Percentiles rank a stretch among this genome's conserved stretches.
These are phyloP conservation scores for Ascidia mentula DNA, from an alignment of 23 tunicate genomes.

Conservation along the genomic window DNA sequence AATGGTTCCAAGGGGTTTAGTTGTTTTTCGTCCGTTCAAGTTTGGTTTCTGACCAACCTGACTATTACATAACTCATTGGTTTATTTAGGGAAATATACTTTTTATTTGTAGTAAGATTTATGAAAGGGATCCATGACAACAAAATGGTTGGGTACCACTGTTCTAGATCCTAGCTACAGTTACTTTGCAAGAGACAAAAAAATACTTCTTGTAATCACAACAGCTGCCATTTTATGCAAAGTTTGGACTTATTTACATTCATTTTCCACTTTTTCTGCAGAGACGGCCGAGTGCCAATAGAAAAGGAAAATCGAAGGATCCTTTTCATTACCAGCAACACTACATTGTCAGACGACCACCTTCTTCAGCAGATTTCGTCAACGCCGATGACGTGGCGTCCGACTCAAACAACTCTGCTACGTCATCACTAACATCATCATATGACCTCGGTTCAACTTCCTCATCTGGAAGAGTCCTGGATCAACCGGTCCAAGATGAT, in stretches of 20 bases:
- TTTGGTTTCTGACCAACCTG: no score
- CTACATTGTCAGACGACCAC: conserved; percentile 44
- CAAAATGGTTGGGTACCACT: no score
- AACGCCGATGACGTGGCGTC: conserved; percentile 37
- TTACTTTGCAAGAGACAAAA: no score
- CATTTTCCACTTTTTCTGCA: not conserved
- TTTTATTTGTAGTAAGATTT: no score
- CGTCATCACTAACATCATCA: conserved; percentile 49
- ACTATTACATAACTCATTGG: no score
- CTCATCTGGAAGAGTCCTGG: not conserved
- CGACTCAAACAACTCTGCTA: conserved; percentile 27
- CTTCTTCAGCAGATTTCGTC: conserved; percentile 35
- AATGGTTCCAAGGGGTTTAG: no score
- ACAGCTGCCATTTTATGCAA: no score
- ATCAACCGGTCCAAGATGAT: conserved; percentile 6
- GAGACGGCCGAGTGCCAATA: conserved; percentile 76
- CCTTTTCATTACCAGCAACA: conserved; percentile 77
- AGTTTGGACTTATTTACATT: not conserved
- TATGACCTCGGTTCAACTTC: conserved; percentile 28
- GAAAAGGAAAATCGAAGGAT: conserved; percentile 38
- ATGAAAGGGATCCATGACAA: no score
- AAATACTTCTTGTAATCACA: no score
- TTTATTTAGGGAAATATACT: no score
- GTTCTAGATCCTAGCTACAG: no score
- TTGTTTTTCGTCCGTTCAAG: no score